phyloP scores from a whole-genome alignment of 2,888 invertebrate genomes.

The Vandiemenella viatica region DNA sequence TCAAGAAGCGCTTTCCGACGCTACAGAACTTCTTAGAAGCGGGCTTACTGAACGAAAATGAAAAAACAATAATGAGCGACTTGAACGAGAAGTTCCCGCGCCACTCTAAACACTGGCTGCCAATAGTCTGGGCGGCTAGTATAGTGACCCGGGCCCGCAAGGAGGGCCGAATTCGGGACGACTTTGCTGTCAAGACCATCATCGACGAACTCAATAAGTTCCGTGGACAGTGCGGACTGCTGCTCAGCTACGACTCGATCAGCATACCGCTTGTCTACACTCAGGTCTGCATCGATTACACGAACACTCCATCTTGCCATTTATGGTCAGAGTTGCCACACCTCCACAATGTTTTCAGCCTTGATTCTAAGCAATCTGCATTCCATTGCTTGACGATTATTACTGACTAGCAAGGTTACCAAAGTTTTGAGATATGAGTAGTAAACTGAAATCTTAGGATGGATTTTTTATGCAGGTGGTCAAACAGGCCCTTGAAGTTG shows the following conservation, averaged over 20 bases:
- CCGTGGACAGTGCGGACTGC: constrained; percentile 58
- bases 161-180: constrained; percentile 76
- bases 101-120: constrained; percentile 79
- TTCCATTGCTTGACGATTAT: no score
- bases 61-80: constrained; percentile 59
- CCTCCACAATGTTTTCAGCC: no score
- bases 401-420: no score
- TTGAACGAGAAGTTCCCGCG: constrained; percentile 68
- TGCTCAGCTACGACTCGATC: constrained; percentile 64
- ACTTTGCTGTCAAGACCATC: constrained; percentile 84
- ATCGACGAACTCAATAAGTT: constrained; percentile 77
- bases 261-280: constrained; percentile 70
- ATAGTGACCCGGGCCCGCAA: constrained; percentile 80
- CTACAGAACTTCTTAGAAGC: constrained; percentile 71
- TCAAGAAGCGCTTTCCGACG: constrained; percentile 78
- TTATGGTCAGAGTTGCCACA: no score
- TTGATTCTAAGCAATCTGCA: no score
- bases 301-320: background rate
- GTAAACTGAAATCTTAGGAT: no score
- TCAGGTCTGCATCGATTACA: no score
- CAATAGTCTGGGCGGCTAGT: constrained; percentile 82
- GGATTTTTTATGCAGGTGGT: no score
- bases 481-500: no score
- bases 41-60: constrained; percentile 67
- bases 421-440: no score